These are phyloP conservation scores for Polydesmus complanatus DNA, from an alignment of 2,888 invertebrate species.

Conservation along the genomic window DNA sequence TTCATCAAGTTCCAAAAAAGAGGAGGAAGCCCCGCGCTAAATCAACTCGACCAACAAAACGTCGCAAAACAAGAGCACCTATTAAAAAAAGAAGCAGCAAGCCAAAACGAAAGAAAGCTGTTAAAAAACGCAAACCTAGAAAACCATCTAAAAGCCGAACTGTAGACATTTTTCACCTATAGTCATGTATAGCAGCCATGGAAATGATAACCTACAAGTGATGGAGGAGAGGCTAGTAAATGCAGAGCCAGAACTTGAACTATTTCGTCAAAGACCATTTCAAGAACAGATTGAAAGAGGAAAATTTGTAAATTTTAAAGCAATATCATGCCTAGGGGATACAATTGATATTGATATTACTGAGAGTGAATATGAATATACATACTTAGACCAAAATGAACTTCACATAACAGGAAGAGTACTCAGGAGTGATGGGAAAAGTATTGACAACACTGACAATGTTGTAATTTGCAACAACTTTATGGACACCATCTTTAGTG, in stretches of 20 bases:
- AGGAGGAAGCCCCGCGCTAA: too few relatives aligned
- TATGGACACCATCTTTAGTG: background rate
- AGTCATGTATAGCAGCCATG: too few relatives aligned
- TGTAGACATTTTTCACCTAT: too few relatives aligned
- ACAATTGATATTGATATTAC: too few relatives aligned
- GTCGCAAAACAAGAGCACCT: too few relatives aligned
- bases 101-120: too few relatives aligned
- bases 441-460: background rate
- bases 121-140: background rate
- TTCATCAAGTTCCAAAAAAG: too few relatives aligned
- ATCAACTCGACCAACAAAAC: too few relatives aligned
- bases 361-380: background rate
- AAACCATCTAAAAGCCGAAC: background rate
- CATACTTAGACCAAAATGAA: background rate
- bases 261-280: background rate
- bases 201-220: too few relatives aligned
- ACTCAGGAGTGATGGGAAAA: background rate
- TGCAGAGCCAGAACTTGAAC: background rate
- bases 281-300: background rate
- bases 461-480: background rate
- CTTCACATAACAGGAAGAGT: constrained; percentile 1
- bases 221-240: too few relatives aligned
- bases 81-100: too few relatives aligned
- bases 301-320: background rate
- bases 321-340: too few relatives aligned